phyloP scores from a whole-genome alignment of 2,888 invertebrate genomes.

The Erebia epiphron region DNA sequence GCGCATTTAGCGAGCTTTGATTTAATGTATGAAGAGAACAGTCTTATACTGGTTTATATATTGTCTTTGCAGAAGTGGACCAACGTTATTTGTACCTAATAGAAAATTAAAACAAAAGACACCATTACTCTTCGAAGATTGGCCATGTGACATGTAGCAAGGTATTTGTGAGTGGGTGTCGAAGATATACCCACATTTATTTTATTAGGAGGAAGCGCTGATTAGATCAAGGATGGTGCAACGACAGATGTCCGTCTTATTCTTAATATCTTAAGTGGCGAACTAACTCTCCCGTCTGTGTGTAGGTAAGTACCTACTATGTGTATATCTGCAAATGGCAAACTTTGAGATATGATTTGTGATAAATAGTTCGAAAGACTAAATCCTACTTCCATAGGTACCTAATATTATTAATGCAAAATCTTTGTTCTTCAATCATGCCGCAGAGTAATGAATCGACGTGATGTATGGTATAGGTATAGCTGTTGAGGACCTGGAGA shows the following conservation, averaged over 20 bases:
- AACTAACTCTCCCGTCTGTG: constrained; percentile 6
- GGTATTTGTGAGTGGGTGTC: constrained; percentile 36
- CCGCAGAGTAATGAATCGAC: too few species aligned
- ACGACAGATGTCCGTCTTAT: constrained; percentile 54
- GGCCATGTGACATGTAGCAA: constrained; percentile 3
- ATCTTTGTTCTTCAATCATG: too few species aligned
- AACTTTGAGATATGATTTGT: background rate
- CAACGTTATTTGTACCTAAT: background rate
- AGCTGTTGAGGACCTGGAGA: too few species aligned
- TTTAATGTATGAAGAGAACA: too few species aligned
- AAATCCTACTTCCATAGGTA: too few species aligned
- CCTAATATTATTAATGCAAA: background rate
- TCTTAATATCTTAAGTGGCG: constrained; percentile 54
- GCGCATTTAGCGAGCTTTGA: too few species aligned
- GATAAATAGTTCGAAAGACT: background rate
- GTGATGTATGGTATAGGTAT: too few species aligned
- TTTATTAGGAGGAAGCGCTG: constrained; percentile 53
- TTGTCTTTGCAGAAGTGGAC: background rate
- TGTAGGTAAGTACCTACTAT: background rate
- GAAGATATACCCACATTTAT: constrained; percentile 41
- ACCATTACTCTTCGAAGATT: constrained; percentile 11
- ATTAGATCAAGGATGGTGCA: constrained; percentile 64
- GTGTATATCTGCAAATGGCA: background rate
- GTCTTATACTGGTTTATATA: too few species aligned
- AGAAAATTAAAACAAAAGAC: constrained; percentile 14